phyloP scores from a whole-genome alignment of 2,797 vertebrate species.

The Vultur gryphus region DNA sequence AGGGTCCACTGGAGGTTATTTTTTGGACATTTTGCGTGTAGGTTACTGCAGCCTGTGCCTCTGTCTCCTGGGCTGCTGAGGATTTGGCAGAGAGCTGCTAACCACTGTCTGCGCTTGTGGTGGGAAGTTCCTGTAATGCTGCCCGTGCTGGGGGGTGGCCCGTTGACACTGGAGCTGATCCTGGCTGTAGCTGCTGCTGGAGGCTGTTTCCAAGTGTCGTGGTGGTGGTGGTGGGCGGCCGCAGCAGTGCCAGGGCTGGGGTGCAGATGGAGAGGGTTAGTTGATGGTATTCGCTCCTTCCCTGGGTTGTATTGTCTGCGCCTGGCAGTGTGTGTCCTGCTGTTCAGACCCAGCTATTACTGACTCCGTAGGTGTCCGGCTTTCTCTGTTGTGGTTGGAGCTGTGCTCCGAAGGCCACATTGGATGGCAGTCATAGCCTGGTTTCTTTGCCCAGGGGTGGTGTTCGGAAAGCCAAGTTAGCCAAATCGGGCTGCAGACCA shows the following conservation, averaged over 20 bases:
- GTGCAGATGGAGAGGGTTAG: not conserved
- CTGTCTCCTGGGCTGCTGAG: not conserved
- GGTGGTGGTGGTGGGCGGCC: not conserved
- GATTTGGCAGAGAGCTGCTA: conserved; percentile 17
- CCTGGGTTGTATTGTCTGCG: not conserved
- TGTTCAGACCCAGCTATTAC: not conserved
- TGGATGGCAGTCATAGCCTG: conserved; percentile 13
- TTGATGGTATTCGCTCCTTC: not conserved
- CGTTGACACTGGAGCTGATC: not conserved
- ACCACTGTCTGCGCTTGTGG: not conserved
- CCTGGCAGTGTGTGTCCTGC: not conserved
- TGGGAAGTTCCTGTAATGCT: conserved; percentile 18
- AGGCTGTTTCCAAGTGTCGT: not conserved
- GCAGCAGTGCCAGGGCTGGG: not conserved
- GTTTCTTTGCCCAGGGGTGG: conserved; percentile 47
- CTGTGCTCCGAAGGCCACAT: not conserved
- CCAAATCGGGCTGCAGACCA: conserved; percentile 44
- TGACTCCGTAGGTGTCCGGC: not conserved
- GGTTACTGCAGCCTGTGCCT: not conserved
- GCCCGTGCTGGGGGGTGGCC: not conserved
- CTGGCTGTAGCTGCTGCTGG: not conserved
- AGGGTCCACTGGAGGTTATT: not conserved
- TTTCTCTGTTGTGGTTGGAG: conserved; percentile 34
- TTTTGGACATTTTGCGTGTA: not conserved
- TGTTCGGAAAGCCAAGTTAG: not conserved